phyloP scores from a whole-genome alignment of 2,113 vertebrate genomes.

The Centropristis striata region DNA sequence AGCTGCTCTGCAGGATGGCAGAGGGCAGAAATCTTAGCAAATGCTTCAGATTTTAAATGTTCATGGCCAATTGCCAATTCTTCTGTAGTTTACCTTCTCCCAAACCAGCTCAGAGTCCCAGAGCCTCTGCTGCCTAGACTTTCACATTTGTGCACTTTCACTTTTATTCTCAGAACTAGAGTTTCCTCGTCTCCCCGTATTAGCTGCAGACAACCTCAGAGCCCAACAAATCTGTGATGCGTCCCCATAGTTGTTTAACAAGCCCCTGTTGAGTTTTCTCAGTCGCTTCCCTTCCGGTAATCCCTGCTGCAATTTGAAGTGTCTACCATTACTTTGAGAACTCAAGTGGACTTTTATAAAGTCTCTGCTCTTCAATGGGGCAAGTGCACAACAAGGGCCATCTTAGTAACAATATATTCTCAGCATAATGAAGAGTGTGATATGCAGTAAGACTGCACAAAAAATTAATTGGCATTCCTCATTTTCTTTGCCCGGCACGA shows the following conservation, averaged over 20 bases:
- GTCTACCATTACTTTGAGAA: not conserved
- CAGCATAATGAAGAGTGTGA: not conserved
- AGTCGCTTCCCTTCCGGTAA: not conserved
- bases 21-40: not conserved
- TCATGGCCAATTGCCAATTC: not conserved
- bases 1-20: conserved; percentile 1
- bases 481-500: not conserved
- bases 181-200: not conserved
- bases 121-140: not conserved
- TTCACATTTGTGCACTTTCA: not conserved
- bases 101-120: not conserved
- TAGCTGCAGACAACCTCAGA: conserved; percentile 11
- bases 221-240: not conserved
- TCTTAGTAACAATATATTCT: not conserved
- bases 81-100: not conserved
- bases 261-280: not conserved
- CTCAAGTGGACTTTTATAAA: conserved; percentile 7
- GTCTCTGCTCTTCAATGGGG: not conserved
- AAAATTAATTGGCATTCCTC: not conserved
- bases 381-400: not conserved
- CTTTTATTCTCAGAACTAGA: not conserved
- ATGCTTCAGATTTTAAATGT: not conserved
- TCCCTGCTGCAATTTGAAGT: not conserved
- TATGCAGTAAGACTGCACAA: not conserved
- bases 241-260: conserved; percentile 1